Base-by-base conservation (phyloP, 2,888 invertebrate species). In the Belgica antarctica region DNA sequence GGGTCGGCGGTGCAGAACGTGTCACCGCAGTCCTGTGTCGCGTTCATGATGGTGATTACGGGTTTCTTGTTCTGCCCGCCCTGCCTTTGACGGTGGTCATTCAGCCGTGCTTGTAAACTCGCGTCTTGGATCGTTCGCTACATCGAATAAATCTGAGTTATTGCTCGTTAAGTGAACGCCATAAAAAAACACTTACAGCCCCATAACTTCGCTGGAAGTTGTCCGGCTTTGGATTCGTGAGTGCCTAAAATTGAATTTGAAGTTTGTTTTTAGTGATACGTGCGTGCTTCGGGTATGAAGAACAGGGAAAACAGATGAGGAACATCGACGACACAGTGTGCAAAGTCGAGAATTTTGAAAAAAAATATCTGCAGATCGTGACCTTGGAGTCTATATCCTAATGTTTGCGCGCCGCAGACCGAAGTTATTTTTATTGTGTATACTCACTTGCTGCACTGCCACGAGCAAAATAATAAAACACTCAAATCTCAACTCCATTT, bases 11-110 rank as follows among this genome's bases (percentile, higher is more conserved):
- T 19, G 17, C 68, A 68, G 22, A 28, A 68, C 4, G 19, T 52
- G n/a, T 68, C 68, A 10, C n/a, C 24, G 22, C 68, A 68, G 10
- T 46, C 27, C 15, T 41, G 27, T n/a, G 27, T 24, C 28, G 61
- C 3, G 15, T 61, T 19, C 2, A 10, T 12, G 28, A 25, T 19
- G 8, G 28, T 27, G n/a, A 10, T 34, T 62, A 34, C n/a, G 3
- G 62, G 27, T 19, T 62, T 62, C 24, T 52, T 3, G 52, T 52
- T 15, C 12, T 22, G n/a, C 15, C 22, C 17, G 22, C n/a, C 2
- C 2, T 52, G 5, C 52, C 22, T 17, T 12, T 52, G 34, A 5
- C 52, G 52, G 12, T 7, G 17, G 2, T 2, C 17, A 22, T 22
- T 22, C 19, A 22, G 22, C 22, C 22, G 52, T 52, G 52, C n/a